phyloP scores from a whole-genome alignment of 2,797 vertebrate genomes.

The Chiloscyllium punctatum region DNA sequence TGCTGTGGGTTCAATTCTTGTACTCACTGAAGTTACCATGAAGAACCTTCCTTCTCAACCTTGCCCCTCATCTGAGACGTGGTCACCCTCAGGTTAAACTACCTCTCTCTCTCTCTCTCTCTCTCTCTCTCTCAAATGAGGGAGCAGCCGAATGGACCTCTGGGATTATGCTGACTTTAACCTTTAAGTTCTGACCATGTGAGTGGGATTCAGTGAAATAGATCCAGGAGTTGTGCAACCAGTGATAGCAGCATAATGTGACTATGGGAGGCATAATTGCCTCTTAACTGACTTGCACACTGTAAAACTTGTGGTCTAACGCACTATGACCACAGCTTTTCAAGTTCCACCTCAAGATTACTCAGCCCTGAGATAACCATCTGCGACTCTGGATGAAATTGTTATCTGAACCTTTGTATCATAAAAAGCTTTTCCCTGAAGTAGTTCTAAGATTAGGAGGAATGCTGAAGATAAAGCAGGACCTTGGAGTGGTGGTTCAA shows the following conservation, averaged over 20 bases:
- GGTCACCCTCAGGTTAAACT: too few species aligned
- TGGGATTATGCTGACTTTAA: too few species aligned
- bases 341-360: not conserved
- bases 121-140: too few species aligned
- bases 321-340: not conserved
- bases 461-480: not conserved
- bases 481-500: not conserved
- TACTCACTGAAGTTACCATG: too few species aligned
- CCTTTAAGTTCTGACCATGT: too few species aligned
- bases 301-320: not conserved
- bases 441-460: conserved; percentile 17
- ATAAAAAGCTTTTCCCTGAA: conserved; percentile 33
- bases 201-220: not conserved
- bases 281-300: not conserved
- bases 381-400: too few species aligned
- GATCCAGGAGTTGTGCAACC: not conserved
- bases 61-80: too few species aligned
- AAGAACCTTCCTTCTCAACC: too few species aligned
- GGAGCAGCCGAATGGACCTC: accelerated
- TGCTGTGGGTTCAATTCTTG: too few species aligned
- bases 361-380: not conserved
- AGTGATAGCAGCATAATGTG: not conserved
- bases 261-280: not conserved
- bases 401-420: not conserved
- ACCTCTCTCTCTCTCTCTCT: too few species aligned